Conservation (phyloP, 2,113 vertebrate species). For the Falcunculus frontatus region DNA sequence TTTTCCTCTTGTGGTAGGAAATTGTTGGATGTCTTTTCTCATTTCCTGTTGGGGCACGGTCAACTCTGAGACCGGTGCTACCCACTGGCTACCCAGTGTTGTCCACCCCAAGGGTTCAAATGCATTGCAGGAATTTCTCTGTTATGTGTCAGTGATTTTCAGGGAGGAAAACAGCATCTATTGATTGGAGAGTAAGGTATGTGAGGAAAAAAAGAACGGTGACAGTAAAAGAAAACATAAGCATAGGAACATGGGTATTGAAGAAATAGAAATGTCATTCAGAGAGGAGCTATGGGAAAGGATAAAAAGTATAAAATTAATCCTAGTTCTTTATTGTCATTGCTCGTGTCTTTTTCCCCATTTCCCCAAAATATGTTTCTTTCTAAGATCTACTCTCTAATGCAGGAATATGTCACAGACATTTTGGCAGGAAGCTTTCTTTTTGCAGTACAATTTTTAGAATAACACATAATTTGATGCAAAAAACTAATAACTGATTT, state of each 20-base stretch:
- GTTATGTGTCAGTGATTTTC: background rate
- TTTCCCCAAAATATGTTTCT: background rate
- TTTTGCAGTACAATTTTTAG: background rate
- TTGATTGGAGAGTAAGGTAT: background rate
- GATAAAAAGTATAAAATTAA: background rate
- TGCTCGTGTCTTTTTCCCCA: background rate
- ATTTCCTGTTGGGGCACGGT: background rate
- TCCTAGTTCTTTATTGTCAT: background rate
- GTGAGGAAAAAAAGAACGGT: background rate
- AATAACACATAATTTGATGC: background rate
- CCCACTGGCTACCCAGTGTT: background rate
- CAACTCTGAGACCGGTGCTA: background rate
- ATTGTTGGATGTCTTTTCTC: slow-evolving; percentile 5
- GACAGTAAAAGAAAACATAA: background rate
- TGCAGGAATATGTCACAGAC: background rate
- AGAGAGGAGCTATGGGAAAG: background rate
- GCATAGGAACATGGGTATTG: background rate
- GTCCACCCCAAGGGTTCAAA: background rate
- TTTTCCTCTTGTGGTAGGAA: background rate
- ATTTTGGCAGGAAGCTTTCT: background rate
- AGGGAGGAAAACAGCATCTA: background rate
- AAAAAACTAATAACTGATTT: background rate
- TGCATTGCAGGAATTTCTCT: background rate
- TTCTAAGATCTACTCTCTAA: background rate
- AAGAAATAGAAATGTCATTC: background rate